Conservation (phyloP, 2,888 invertebrate species). For the Phyllotreta striolata region DNA sequence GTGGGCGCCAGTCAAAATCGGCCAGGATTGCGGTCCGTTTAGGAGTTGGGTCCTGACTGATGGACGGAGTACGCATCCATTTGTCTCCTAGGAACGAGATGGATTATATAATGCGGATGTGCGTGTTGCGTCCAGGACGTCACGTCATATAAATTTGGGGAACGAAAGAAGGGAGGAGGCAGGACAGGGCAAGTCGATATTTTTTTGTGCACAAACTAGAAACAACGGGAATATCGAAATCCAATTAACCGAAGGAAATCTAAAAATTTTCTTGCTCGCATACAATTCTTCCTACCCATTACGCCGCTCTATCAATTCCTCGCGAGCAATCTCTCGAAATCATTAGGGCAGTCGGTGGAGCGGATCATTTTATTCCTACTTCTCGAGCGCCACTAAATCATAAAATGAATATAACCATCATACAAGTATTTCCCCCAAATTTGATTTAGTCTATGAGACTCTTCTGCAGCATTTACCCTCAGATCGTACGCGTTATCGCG, state of each 20-base stretch:
- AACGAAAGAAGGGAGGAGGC: too few species aligned
- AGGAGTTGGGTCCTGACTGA: slow-evolving; percentile 12
- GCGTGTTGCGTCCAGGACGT: too few species aligned
- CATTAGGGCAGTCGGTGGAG: slow-evolving; percentile 18
- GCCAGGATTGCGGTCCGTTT: slow-evolving; percentile 10
- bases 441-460: slow-evolving; percentile 41
- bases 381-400: slow-evolving; percentile 28
- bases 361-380: slow-evolving; percentile 25
- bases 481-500: slow-evolving; percentile 42
- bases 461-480: slow-evolving; percentile 48
- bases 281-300: too few species aligned
- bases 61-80: slow-evolving; percentile 13
- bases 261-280: too few species aligned
- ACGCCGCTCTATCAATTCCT: too few species aligned
- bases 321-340: slow-evolving; percentile 17
- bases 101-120: background rate
- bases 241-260: too few species aligned
- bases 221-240: too few species aligned
- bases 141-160: too few species aligned
- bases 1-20: slow-evolving; percentile 11
- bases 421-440: slow-evolving; percentile 41
- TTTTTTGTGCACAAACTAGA: too few species aligned
- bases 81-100: slow-evolving; percentile 6
- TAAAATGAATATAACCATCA: slow-evolving; percentile 35
- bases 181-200: too few species aligned